Base-by-base conservation (phyloP, 2,888 invertebrate species). In the Rhamphomyia laevipes region DNA sequence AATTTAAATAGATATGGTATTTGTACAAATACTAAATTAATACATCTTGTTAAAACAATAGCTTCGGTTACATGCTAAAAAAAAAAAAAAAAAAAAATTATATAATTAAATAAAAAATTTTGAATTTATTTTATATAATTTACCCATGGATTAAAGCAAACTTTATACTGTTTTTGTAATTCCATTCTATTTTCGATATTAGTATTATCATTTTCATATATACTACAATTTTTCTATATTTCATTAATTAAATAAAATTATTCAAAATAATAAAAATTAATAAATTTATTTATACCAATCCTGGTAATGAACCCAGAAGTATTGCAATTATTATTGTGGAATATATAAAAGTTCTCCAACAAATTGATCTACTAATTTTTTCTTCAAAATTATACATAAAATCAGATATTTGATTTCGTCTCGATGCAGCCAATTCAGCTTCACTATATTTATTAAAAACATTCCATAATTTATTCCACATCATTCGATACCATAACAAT, bases 1-100 rank as follows among this genome's bases (percentile, higher is more conserved):
- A 90, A 77, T 73, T 94, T 94, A 45, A 92, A 72, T 56, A 86
- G 74, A 60, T 87, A 86, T 55, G 89, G 86, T 21, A 93, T 84
- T 59, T 89, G 77, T 48, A 92, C 78, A 68, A 93, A 94, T 9
- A 91, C 72, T 59, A 89, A 90, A 56, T 82, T 83, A 61, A 86
- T 77, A 16, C 77, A 72, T 51, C 80, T 68, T 1, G 75, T 72
- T 47, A 79, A 58, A n/a, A 76, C 71, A 53, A 75, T 69, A 55
- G 75, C 74, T 57, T 76, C 75, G 2, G 79, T 75, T 46, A 77
- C 74, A 2, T 66, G 67, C 70, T 70, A 44, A 1, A 48, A 53
- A 43, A 35, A 31, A 43, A 5, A 27, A 43, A 33, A 30, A 44
- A 9, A 43, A 27, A 46, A 33, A 37, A 21, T 48, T 47, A 2